Base-by-base conservation (phyloP, 2,113 vertebrate genomes). In the Leptobrachium ailaonicum region DNA sequence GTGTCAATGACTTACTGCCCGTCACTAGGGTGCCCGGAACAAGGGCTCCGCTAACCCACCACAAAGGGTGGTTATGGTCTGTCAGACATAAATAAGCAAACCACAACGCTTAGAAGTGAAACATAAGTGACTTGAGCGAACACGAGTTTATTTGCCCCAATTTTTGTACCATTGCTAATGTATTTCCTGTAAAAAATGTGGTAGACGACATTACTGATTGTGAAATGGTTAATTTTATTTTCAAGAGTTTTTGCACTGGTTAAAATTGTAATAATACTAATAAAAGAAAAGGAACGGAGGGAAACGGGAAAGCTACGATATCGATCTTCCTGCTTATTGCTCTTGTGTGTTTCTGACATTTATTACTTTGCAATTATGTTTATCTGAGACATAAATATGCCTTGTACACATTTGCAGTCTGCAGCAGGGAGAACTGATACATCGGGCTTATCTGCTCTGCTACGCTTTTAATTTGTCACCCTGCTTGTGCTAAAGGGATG, bases 311-410 rank as follows among this genome's bases (percentile, higher is more conserved):
- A 68, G 64, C 60, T 13, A 14, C 41, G 76, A 64, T 79, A 79
- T 79, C 41, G 76, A 79, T 79, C 68, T 71, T 79, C 20, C 76
- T 50, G 76, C 76, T 79, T 79, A 71, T 71, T 79, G 68, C 58
- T 71, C 68, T 77, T 77, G 68, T 71, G 76, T 53, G n/a, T 63
- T 72, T 64, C 42, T 70, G 76, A 79, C 76, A 71, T 79, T 79
- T 79, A 79, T 71, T 68, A 62, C 42, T 79, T 72, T 71, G 68
- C 76, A 79, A 79, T 79, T 79, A 79, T 79, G 76, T 71, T 79
- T 79, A 79, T 79, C 76, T 63, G 68, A 53, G 76, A 64, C 76
- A 79, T 79, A 79, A 79, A 79, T 79, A 79, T 64, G 76, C 56
- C 43, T 56, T 41, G 56, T 42, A 44, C 76, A 79, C 68, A 64